Conservation (phyloP, 2,888 invertebrate species). For the Tenodera sinensis region DNA sequence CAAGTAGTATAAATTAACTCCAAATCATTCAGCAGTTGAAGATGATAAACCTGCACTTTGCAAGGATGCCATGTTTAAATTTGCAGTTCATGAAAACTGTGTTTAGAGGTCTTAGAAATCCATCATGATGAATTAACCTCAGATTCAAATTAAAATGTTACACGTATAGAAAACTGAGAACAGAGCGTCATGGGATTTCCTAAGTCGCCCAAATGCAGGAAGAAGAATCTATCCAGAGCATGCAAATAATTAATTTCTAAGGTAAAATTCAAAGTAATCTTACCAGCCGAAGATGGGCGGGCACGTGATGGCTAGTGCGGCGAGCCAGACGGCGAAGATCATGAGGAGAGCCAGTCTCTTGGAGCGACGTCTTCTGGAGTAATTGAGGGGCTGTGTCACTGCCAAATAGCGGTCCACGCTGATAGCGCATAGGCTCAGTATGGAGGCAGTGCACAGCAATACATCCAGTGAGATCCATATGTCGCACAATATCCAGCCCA, state of each 20-base stretch:
- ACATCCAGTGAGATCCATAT: conserved; percentile 93
- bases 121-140: too few relatives aligned
- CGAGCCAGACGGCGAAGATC: conserved; percentile 86
- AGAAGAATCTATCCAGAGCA: background rate
- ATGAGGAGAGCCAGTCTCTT: conserved; percentile 79
- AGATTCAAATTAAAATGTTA: too few relatives aligned
- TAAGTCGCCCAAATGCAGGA: too few relatives aligned
- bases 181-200: too few relatives aligned
- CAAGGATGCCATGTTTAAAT: too few relatives aligned
- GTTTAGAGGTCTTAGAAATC: too few relatives aligned
- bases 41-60: too few relatives aligned
- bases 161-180: too few relatives aligned
- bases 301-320: conserved; percentile 87
- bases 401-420: conserved; percentile 89
- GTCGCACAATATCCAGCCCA: conserved; percentile 84
- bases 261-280: background rate
- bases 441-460: conserved; percentile 89
- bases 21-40: too few relatives aligned
- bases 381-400: conserved; percentile 88
- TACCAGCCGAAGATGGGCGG: conserved; percentile 92
- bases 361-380: conserved; percentile 82
- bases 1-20: too few relatives aligned
- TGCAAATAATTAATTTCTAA: background rate
- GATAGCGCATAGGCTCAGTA: conserved; percentile 88
- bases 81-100: too few relatives aligned